phyloP scores from a whole-genome alignment of 2,113 vertebrate genomes.

The Motacilla tschutschensis region DNA sequence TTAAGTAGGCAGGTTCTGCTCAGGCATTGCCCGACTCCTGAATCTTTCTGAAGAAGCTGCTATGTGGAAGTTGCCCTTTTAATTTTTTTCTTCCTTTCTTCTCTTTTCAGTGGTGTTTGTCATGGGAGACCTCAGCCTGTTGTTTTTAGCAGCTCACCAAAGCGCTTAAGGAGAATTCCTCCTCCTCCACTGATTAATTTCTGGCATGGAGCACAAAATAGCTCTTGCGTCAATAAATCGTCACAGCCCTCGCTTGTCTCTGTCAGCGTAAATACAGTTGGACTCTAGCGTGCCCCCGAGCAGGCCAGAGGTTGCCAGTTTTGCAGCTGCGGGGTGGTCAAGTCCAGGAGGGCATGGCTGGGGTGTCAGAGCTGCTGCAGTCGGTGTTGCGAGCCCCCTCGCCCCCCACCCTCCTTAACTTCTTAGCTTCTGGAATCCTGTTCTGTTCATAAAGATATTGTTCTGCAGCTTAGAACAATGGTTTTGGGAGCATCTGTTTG shows the following conservation, averaged over 20 bases:
- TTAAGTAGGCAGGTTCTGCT: neutral
- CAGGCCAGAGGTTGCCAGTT: conserved; percentile 52
- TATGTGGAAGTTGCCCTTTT: neutral
- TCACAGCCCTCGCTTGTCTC: conserved; percentile 64
- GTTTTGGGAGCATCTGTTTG: neutral
- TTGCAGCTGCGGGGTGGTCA: neutral
- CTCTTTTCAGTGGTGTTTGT: neutral
- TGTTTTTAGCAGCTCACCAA: conserved; percentile 5
- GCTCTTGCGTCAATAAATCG: conserved; percentile 74
- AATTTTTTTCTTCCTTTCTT: neutral
- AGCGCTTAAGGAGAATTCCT: conserved; percentile 62
- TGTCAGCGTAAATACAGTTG: conserved; percentile 67
- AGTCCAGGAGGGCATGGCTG: neutral
- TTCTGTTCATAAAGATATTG: rapidly evolving
- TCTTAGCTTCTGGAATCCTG: neutral
- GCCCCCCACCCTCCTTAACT: rapidly evolving
- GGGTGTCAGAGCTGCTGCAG: neutral
- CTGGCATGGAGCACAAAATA: conserved; percentile 58
- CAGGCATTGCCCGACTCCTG: neutral
- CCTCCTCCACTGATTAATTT: conserved; percentile 63
- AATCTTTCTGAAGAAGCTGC: neutral
- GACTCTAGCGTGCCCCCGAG: conserved; percentile 16
- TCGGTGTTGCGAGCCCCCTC: rapidly evolving
- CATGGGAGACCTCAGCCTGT: neutral
- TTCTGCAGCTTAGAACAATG: neutral